Evolutionary conservation across 2,888 invertebrate genomes (phyloP).

Genomic region (Stomorhina lunata): DNA sequence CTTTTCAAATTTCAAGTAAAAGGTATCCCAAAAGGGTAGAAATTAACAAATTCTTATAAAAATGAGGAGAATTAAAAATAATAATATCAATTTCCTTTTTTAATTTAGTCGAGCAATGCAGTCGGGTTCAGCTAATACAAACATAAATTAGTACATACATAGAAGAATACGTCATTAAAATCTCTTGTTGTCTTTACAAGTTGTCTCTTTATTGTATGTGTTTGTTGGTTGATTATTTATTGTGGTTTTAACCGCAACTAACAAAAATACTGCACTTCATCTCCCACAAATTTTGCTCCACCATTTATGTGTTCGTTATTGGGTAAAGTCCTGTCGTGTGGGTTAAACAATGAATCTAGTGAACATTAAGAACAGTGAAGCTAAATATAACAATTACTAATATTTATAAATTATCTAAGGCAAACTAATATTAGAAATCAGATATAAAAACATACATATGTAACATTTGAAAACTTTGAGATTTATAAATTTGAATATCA

Average conservation of each 20-base stretch:
- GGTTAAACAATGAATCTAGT: neutral
- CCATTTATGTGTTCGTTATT: slow-evolving; percentile 4
- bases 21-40: too few species aligned
- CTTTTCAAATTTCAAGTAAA: too few species aligned
- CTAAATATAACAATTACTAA: neutral
- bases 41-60: too few species aligned
- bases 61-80: too few species aligned
- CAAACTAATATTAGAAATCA: too few species aligned
- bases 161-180: slow-evolving; percentile 1
- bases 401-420: neutral
- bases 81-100: too few species aligned
- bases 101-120: too few species aligned
- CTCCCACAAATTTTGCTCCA: neutral
- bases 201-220: slow-evolving; percentile 24
- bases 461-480: too few species aligned
- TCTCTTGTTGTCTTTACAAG: slow-evolving; percentile 32
- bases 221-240: slow-evolving; percentile 58
- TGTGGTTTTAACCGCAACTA: slow-evolving; percentile 61
- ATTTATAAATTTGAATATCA: too few species aligned
- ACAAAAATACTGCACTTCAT: slow-evolving; percentile 63
- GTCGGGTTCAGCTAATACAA: too few species aligned
- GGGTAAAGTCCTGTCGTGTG: neutral
- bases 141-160: neutral
- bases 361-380: neutral
- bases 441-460: too few species aligned